These are phyloP conservation scores for Muntiacus muntjak DNA, from an alignment of 2,113 vertebrate genomes.

Conservation along the genomic window DNA sequence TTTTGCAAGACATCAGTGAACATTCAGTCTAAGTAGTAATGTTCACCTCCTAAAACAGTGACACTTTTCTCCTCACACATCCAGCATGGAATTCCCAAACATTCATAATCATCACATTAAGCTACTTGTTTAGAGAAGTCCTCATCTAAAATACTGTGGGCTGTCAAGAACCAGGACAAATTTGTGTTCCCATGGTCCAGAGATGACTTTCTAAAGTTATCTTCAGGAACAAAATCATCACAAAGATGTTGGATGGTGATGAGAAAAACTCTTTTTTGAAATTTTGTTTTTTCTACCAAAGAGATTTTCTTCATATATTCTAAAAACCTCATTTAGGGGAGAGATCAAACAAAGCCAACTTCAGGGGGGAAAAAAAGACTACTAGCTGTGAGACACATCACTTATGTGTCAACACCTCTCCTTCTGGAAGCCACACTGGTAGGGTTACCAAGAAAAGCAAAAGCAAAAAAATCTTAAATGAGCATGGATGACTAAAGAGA, in stretches of 20 bases:
- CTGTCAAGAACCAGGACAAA: conserved; percentile 57
- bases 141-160: conserved; percentile 49
- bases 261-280: background rate
- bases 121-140: conserved; percentile 62
- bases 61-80: conserved; percentile 11
- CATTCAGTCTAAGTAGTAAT: background rate
- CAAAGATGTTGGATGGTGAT: background rate
- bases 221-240: conserved; percentile 48
- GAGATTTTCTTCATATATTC: conserved; percentile 18
- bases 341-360: conserved; percentile 23
- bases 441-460: conserved; percentile 26
- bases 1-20: background rate
- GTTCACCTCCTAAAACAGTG: conserved; percentile 20
- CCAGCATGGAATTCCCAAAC: conserved; percentile 54
- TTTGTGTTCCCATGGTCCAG: conserved; percentile 1
- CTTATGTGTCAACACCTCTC: conserved; percentile 10
- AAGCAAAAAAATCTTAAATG: background rate
- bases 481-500: background rate
- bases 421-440: background rate
- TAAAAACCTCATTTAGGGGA: conserved; percentile 13
- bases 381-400: background rate
- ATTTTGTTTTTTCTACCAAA: background rate
- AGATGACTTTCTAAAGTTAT: conserved; percentile 65
- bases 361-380: background rate
- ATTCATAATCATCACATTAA: conserved; percentile 55